Conservation (phyloP, 2,113 vertebrate species). For the Boleophthalmus pectinirostris region DNA sequence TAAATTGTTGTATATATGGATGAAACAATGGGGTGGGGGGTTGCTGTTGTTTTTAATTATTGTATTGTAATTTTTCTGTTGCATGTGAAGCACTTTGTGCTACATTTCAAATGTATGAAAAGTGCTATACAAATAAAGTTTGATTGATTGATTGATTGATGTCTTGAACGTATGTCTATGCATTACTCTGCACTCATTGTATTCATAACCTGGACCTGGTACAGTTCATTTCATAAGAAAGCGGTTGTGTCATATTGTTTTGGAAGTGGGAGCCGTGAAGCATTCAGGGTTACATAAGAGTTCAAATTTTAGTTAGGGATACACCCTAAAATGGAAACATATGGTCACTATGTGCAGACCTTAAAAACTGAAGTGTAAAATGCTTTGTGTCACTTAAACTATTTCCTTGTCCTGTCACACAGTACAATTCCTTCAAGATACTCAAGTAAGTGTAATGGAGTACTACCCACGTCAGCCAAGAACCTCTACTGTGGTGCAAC, state of each 20-base stretch:
- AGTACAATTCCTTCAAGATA: background rate
- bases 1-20: no score
- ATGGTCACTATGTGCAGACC: conserved; percentile 21
- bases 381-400: background rate
- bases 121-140: no score
- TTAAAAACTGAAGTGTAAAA: background rate
- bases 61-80: no score
- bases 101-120: no score
- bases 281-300: conserved; percentile 16
- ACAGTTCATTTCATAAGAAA: conserved; percentile 10
- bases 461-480: no score
- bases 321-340: conserved; percentile 33
- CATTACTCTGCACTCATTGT: background rate
- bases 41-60: no score
- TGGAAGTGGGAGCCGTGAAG: background rate
- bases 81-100: no score
- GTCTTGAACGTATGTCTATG: background rate
- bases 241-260: background rate
- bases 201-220: background rate
- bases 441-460: no score
- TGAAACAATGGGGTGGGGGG: no score
- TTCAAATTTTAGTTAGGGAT: background rate
- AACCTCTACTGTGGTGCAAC: background rate
- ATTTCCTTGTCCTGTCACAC: background rate
- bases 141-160: no score